Evolutionary conservation across 2,797 vertebrate genomes (phyloP).

Genomic region (Sebastes aleutianus): DNA sequence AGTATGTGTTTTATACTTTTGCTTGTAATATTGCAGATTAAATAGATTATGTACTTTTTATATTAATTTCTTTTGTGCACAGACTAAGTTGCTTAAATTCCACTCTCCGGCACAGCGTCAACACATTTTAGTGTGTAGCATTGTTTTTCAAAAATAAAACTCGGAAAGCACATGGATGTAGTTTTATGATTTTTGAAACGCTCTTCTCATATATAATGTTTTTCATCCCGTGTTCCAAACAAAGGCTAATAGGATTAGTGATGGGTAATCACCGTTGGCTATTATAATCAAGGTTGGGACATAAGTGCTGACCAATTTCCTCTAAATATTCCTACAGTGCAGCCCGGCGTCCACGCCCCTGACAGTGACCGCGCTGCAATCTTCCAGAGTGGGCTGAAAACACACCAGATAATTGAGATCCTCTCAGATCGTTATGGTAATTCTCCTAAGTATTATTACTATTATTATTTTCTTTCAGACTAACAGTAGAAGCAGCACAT

Average conservation of each 20-base stretch:
- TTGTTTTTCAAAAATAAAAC: conserved; percentile 15
- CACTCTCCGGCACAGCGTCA: background rate
- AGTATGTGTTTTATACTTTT: conserved; percentile 46
- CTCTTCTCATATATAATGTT: conserved; percentile 21
- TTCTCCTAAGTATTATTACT: conserved; percentile 86
- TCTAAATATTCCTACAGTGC: conserved; percentile 1
- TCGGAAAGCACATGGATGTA: conserved; percentile 66
- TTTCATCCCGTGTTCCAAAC: conserved; percentile 76
- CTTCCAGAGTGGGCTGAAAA: conserved; percentile 31
- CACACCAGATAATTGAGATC: conserved; percentile 86
- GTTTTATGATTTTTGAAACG: conserved; percentile 26
- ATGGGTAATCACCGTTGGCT: conserved; percentile 77
- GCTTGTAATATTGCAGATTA: conserved; percentile 41
- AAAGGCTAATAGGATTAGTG: conserved; percentile 80
- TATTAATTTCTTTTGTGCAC: background rate
- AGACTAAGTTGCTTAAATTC: background rate
- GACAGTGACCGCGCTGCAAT: conserved; percentile 14
- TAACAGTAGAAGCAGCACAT: conserved; percentile 92
- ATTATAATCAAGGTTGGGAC: conserved; percentile 54
- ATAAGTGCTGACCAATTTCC: conserved; percentile 46
- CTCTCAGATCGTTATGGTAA: conserved; percentile 86
- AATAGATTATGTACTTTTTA: conserved; percentile 22
- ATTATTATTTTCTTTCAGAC: conserved; percentile 65
- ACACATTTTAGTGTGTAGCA: background rate
- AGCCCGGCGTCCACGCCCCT: conserved; percentile 12